phyloP scores from a whole-genome alignment of 1,140 invertebrate genomes.

The Drosophila persimilis region DNA sequence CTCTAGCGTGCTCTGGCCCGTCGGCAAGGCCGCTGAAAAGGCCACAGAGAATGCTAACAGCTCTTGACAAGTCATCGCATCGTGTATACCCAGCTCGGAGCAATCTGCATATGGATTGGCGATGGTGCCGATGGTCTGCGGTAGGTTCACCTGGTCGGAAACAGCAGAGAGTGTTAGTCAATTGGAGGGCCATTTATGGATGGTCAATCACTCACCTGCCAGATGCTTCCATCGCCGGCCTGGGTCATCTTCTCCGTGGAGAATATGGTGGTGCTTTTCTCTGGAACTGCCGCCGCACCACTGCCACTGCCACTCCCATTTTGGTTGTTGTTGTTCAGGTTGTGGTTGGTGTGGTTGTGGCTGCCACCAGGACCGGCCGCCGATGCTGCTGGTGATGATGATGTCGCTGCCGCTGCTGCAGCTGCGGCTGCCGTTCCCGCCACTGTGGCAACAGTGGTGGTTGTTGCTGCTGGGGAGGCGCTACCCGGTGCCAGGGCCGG shows the following conservation, averaged over 20 bases:
- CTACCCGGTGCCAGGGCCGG: slow-evolving; percentile 8
- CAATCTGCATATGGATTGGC: slow-evolving; percentile 83
- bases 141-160: slow-evolving; percentile 72
- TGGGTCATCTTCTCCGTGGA: slow-evolving; percentile 95
- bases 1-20: slow-evolving; percentile 92
- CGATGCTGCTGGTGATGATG: slow-evolving; percentile 65
- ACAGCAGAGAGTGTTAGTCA: not conserved
- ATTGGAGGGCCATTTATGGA: not conserved
- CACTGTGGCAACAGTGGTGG: slow-evolving; percentile 23
- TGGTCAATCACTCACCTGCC: slow-evolving; percentile 83
- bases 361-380: not conserved
- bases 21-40: slow-evolving; percentile 94
- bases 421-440: slow-evolving; percentile 23
- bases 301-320: slow-evolving; percentile 23
- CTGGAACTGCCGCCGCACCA: not conserved
- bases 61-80: slow-evolving; percentile 94
- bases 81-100: slow-evolving; percentile 84
- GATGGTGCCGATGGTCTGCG: slow-evolving; percentile 76
- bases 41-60: slow-evolving; percentile 94
- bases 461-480: slow-evolving; percentile 16
- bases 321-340: slow-evolving; percentile 16
- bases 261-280: slow-evolving; percentile 88
- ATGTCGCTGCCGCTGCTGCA: slow-evolving; percentile 2
- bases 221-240: slow-evolving; percentile 89
- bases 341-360: slow-evolving; percentile 15